Percentiles rank a stretch among this genome's conserved stretches.
phyloP scores from a whole-genome alignment of 2,888 invertebrate species.

The Pterostichus niger region DNA sequence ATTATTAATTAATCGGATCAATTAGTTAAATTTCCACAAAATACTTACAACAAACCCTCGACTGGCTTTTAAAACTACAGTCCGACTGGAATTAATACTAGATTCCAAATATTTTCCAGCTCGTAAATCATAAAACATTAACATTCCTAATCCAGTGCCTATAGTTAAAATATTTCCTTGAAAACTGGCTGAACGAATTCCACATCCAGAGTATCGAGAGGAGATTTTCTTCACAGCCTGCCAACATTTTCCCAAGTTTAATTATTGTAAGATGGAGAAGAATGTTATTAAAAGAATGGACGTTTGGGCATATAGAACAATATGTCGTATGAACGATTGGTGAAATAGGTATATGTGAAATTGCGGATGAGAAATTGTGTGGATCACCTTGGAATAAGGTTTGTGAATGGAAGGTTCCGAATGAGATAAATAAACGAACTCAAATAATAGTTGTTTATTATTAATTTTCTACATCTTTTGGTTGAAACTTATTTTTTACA shows the following conservation, averaged over 20 bases:
- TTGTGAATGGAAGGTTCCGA: too few species aligned
- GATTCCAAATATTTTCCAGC: slow-evolving; percentile 95
- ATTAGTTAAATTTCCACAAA: neutral
- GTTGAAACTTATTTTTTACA: too few species aligned
- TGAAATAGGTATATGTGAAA: too few species aligned
- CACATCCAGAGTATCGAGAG: slow-evolving; percentile 93
- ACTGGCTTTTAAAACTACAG: slow-evolving; percentile 92
- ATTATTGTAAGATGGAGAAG: neutral
- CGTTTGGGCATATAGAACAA: too few species aligned
- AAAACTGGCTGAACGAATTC: slow-evolving; percentile 94
- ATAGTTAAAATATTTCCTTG: slow-evolving; percentile 94
- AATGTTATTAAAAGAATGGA: too few species aligned
- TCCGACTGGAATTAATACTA: slow-evolving; percentile 92
- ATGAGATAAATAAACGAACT: too few species aligned
- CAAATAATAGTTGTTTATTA: too few species aligned
- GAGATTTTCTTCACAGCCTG: slow-evolving; percentile 88
- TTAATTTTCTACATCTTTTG: too few species aligned
- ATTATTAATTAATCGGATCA: neutral
- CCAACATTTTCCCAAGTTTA: too few species aligned
- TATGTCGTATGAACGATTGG: too few species aligned
- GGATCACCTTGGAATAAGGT: too few species aligned
- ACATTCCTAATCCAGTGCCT: slow-evolving; percentile 93
- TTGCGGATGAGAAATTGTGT: too few species aligned
- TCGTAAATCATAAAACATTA: slow-evolving; percentile 96
- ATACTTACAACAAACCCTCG: slow-evolving; percentile 91